A percentile compares a stretch with the other conserved stretches of the same genome.
These are phyloP conservation scores for Notodonta dromedarius DNA, from an alignment of 2,888 invertebrate species.

Conservation along the genomic window DNA sequence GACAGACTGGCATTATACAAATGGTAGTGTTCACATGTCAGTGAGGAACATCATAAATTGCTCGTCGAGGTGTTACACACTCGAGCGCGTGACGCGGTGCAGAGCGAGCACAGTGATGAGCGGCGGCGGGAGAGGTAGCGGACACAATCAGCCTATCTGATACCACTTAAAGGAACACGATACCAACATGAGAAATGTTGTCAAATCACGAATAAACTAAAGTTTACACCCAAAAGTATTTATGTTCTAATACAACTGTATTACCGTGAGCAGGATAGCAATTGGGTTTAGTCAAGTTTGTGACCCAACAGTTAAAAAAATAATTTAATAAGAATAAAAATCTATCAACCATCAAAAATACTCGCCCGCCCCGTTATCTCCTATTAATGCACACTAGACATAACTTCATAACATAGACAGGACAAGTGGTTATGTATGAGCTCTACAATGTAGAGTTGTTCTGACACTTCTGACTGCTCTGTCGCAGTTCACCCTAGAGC, in stretches of 20 bases:
- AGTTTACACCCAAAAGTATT: too few species aligned
- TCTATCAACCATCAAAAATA: background rate
- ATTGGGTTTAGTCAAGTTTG: too few species aligned
- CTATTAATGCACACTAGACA: background rate
- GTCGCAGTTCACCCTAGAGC: too few species aligned
- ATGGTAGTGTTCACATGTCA: constrained; percentile 3
- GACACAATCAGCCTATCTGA: background rate
- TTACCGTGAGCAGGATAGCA: too few species aligned
- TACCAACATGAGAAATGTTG: too few species aligned
- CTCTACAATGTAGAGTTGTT: background rate
- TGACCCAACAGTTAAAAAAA: too few species aligned
- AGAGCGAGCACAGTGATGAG: background rate
- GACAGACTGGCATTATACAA: background rate
- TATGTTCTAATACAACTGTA: too few species aligned
- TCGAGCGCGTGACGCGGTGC: background rate
- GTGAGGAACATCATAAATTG: constrained; percentile 1
- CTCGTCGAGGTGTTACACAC: background rate
- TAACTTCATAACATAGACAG: constrained; percentile 2
- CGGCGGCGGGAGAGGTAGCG: background rate
- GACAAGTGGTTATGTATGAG: constrained; percentile 7
- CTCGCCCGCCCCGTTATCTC: background rate
- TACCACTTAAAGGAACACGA: too few species aligned
- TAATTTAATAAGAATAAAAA: too few species aligned
- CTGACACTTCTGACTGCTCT: too few species aligned
- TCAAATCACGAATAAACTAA: too few species aligned